Conservation (phyloP, 2,888 invertebrate genomes). For the Trissoscelio sp. region DNA sequence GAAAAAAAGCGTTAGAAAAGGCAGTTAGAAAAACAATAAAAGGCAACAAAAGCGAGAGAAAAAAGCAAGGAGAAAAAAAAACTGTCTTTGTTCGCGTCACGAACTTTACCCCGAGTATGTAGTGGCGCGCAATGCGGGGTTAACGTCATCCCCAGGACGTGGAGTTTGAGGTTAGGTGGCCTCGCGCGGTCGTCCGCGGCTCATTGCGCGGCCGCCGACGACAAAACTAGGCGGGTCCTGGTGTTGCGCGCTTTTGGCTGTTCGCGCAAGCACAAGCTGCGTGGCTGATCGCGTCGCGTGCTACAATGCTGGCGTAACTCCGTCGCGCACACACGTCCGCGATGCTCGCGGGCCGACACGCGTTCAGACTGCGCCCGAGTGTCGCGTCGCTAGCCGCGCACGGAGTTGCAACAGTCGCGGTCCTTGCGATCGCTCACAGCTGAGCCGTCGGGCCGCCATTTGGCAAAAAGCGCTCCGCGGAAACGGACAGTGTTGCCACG, state of each 20-base stretch:
- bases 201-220: conserved; percentile 42
- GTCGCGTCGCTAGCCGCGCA: conserved; percentile 41
- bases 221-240: conserved; percentile 46
- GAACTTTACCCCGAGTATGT: conserved; percentile 25
- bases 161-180: conserved; percentile 38
- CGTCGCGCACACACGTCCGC: conserved; percentile 26
- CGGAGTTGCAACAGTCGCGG: conserved; percentile 49
- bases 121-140: conserved; percentile 14
- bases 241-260: conserved; percentile 1
- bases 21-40: background rate
- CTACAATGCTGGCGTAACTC: background rate
- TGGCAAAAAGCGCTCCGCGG: conserved; percentile 72
- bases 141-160: conserved; percentile 47
- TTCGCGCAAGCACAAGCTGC: conserved; percentile 16
- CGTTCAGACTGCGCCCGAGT: conserved; percentile 41
- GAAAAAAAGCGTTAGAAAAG: background rate
- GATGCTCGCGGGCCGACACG: conserved; percentile 65
- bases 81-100: background rate
- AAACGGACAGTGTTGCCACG: conserved; percentile 44
- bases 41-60: background rate
- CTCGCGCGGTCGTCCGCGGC: conserved; percentile 18
- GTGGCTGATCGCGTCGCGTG: conserved; percentile 25
- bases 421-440: conserved; percentile 76
- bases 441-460: conserved; percentile 82
- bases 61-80: background rate